A percentile compares a stretch with the other conserved stretches of the same genome.
Evolutionary conservation across 30 jellyfish, hydroid and myxozoan genomes (phyloP).

Genomic region (Aurelia coerulea): DNA sequence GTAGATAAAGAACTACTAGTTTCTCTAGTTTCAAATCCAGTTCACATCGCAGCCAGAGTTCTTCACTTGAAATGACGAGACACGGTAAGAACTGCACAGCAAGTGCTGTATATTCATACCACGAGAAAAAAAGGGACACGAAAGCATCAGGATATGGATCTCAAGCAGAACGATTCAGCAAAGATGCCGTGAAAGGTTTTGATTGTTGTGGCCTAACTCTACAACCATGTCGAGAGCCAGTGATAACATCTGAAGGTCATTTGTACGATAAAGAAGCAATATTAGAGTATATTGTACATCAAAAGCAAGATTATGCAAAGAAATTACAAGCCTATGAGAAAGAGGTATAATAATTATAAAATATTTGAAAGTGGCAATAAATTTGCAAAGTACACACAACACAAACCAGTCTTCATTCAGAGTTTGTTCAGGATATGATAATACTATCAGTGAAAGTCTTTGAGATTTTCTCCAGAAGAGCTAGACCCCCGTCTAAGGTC

Average conservation of each 20-base stretch:
- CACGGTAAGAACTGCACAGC: conserved; percentile 99
- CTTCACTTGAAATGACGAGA: conserved; percentile 68
- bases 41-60: not conserved
- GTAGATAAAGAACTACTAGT: too few relatives aligned
- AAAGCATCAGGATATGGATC: conserved; percentile 98
- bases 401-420: too few relatives aligned
- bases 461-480: too few relatives aligned
- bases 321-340: conserved; percentile 79
- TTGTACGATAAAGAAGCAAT: conserved; percentile 94
- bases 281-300: conserved; percentile 83
- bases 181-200: conserved; percentile 90
- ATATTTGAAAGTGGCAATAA: too few relatives aligned
- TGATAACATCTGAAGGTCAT: conserved; percentile 93
- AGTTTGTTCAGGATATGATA: too few relatives aligned
- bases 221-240: conserved; percentile 98
- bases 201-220: conserved; percentile 97
- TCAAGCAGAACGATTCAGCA: conserved; percentile 77
- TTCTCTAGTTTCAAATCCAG: too few relatives aligned
- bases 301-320: conserved; percentile 78
- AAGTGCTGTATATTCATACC: conserved; percentile 94
- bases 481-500: too few relatives aligned
- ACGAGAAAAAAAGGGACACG: conserved; percentile 94
- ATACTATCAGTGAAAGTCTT: too few relatives aligned
- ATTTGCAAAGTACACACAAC: too few relatives aligned
- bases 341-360: conserved; percentile 54